A percentile compares a stretch with the other conserved stretches of the same genome.
Evolutionary conservation across 2,888 invertebrate species (phyloP).

Genomic region (Temnothorax rugatulus): DNA sequence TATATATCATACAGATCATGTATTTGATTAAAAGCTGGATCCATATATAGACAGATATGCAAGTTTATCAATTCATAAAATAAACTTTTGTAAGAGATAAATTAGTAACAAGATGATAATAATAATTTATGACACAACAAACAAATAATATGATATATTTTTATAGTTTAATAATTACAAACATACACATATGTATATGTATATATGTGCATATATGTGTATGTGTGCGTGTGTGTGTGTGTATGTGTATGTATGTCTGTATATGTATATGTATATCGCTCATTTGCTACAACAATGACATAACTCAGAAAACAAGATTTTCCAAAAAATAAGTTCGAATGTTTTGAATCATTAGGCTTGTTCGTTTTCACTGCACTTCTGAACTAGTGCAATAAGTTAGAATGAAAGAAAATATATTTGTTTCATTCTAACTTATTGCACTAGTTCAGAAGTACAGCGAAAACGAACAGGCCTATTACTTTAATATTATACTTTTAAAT

Average conservation of each 20-base stretch:
- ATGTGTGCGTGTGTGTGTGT: no score
- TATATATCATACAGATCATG: background rate
- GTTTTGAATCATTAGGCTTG: no score
- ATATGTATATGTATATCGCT: background rate
- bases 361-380: no score
- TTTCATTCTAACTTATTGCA: no score
- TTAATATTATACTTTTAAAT: no score
- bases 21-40: background rate
- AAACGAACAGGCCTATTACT: no score
- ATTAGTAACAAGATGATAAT: background rate
- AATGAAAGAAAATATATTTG: no score
- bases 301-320: no score
- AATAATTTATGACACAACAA: background rate
- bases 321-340: no score
- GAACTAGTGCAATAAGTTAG: no score
- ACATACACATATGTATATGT: background rate
- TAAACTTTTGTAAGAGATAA: background rate
- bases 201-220: background rate
- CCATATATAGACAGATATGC: background rate
- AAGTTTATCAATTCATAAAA: conserved; percentile 24
- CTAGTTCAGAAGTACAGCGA: no score
- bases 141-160: conserved; percentile 4
- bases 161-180: background rate
- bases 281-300: no score
- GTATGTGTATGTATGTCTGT: background rate